Base-by-base conservation (phyloP, 92 coral and sea anemone genomes). In the Plumapathes pennacea region DNA sequence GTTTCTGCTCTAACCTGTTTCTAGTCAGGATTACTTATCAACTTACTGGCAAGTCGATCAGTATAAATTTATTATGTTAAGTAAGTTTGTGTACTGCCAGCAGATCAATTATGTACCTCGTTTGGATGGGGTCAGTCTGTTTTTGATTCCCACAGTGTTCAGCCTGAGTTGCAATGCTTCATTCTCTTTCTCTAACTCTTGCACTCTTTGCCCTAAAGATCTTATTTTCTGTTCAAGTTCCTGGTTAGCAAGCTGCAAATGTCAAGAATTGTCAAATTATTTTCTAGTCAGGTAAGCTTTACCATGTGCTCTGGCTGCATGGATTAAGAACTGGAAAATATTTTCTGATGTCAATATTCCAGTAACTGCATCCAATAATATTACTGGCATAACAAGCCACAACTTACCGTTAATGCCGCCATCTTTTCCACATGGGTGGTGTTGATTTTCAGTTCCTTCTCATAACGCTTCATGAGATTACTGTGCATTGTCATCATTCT, bases 371-470 rank as follows among this genome's bases (percentile, higher is more conserved):
- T n/a, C n/a, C n/a, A n/a, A n/a, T n/a, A n/a, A n/a, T n/a, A n/a
- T n/a, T n/a, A n/a, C n/a, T n/a, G n/a, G n/a, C n/a, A n/a, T n/a
- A n/a, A 36, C 8, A 14, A 10, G 17, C 5, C 19, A 5, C 4
- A 1, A 50, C 79, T 69, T 52, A 87, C 96, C 56, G 80, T 87
- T 25, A 87, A 55, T 2, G 86, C 51, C 25, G 96, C 74, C 17
- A 87, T 87, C 72, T 87, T 81, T 57, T 87, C 96, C 54, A 87
- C 84, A 57, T 87, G 96, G 32, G 78, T 64, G 27, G 96, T 87
- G 80, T 87, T 87, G 48, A 86, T 83, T 46, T 78, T 87, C 17
- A 83, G 57, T 50, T 87, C 96, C 48, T 78, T 83, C 52, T 87
- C 86, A 15, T 83, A 87, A 34, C 80, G 78, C 50, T 83, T 87